Evolutionary conservation across 1,140 invertebrate species (phyloP), one percentile per base, ranked within the genome.

Genomic region (Leptopilina clavipes): DNA sequence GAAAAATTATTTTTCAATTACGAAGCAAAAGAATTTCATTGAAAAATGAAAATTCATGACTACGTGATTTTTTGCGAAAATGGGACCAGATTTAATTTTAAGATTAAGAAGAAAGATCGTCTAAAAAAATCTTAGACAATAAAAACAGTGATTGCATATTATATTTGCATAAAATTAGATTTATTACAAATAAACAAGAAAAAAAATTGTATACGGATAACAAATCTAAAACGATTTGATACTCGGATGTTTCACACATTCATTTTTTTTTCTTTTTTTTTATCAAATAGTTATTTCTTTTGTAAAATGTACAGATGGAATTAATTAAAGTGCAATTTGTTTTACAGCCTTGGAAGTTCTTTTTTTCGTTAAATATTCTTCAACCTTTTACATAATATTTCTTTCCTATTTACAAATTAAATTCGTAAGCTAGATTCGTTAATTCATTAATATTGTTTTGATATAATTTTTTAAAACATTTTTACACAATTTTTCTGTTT

Each of bases 281-380:
- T 40, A 71, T n/a, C 25, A 37, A 71, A 40, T 40, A 37, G 70
- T 71, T 3, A 31, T 75, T 56, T 71, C 11, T 76, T 72, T 75
- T 73, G 22, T 73, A 73, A 77, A 40, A 8, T 80, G 73, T 80
- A 77, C 71, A 77, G 71, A 40, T 40, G 37, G 37, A 40, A 40
- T 77, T 43, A 71, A 81, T 81, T 79, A 79, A 81, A 81, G 80
- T 81, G 77, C 75, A 81, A 81, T 81, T 81, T 81, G 65, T 79
- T 79, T 81, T 81, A 81, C 59, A 81, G 44, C 52, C 70, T 54
- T 73, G n/a, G 56, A 17, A 59, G 25, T 31, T 59, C 14, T 59
- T 22, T 11, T 25, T 59, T 59, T 59, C 56, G 10, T 31, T 54
- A 9, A 17, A 18, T 10, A 54, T 54, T 54, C 19, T 54, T 25